Evolutionary conservation across 1,140 invertebrate species (phyloP).

Genomic region (Chelonus insularis): DNA sequence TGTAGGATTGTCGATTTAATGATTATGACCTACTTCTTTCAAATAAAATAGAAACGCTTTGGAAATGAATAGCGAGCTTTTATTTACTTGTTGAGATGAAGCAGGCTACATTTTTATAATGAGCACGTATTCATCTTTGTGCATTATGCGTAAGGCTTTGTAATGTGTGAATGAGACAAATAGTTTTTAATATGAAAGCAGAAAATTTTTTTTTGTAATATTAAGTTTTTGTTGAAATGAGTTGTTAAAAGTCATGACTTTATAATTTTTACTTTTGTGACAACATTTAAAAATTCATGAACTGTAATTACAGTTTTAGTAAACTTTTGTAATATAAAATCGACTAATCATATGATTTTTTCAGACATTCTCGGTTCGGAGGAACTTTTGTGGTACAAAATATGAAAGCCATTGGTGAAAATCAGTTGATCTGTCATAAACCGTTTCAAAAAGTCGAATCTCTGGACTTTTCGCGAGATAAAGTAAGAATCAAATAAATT

Average conservation of each 20-base stretch:
- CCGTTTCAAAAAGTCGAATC: constrained; percentile 75
- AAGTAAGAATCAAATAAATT: constrained; percentile 52
- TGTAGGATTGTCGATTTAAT: constrained; percentile 37
- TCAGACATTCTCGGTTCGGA: constrained; percentile 86
- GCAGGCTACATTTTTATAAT: constrained; percentile 29
- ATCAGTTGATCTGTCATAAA: constrained; percentile 82
- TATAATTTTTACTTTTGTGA: too few relatives aligned
- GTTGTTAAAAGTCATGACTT: not conserved
- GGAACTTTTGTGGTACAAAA: constrained; percentile 91
- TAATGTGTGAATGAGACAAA: not conserved
- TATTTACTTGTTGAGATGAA: constrained; percentile 40
- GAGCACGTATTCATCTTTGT: constrained; percentile 16
- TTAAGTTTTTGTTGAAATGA: not conserved
- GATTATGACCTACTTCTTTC: constrained; percentile 48
- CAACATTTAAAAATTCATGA: too few relatives aligned
- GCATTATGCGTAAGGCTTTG: constrained; percentile 1
- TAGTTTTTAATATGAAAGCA: not conserved
- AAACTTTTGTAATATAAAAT: too few relatives aligned
- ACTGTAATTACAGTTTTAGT: too few relatives aligned
- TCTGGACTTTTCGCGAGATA: constrained; percentile 77
- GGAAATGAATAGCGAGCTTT: constrained; percentile 41
- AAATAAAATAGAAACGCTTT: constrained; percentile 39
- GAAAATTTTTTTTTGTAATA: not conserved
- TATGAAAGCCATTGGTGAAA: constrained; percentile 91
- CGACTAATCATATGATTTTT: constrained; percentile 40